phyloP scores from a whole-genome alignment of 2,113 vertebrate genomes.

The Cebus imitator region DNA sequence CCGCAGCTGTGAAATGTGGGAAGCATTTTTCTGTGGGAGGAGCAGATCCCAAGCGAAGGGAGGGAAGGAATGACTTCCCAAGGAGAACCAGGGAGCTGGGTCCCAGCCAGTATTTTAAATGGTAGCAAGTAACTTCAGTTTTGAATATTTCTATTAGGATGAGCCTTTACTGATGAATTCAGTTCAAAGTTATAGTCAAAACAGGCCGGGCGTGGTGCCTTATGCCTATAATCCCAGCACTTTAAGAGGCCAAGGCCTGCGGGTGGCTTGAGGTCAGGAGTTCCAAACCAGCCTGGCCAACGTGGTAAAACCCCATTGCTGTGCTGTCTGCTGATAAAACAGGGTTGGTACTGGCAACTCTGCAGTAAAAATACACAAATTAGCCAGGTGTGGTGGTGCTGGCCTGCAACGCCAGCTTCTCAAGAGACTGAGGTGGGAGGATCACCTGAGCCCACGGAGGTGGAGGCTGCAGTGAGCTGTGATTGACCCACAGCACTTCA shows the following conservation, averaged over 20 bases:
- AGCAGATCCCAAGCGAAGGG: not conserved
- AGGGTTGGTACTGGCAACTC: too few relatives aligned
- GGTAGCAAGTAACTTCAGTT: not conserved
- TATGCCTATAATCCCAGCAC: not conserved
- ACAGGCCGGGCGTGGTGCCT: not conserved
- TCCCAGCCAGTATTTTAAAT: not conserved
- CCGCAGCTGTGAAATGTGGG: not conserved
- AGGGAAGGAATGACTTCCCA: not conserved
- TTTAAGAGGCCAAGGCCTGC: not conserved
- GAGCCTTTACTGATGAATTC: not conserved
- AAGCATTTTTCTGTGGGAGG: too few relatives aligned
- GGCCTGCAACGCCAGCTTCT: not conserved
- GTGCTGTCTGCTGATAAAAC: too few relatives aligned
- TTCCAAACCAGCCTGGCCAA: not conserved
- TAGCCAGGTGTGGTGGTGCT: not conserved
- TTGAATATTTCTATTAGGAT: not conserved
- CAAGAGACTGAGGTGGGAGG: not conserved
- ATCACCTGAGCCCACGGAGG: not conserved
- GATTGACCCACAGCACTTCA: not conserved
- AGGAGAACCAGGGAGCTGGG: not conserved
- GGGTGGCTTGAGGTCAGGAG: not conserved
- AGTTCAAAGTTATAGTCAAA: not conserved
- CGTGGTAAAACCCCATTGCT: too few relatives aligned
- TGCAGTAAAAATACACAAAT: not conserved
- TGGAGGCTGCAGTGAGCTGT: not conserved